These are phyloP conservation scores for Zosterops hypoxanthus DNA, from an alignment of 2,113 vertebrate species.

Conservation along the genomic window DNA sequence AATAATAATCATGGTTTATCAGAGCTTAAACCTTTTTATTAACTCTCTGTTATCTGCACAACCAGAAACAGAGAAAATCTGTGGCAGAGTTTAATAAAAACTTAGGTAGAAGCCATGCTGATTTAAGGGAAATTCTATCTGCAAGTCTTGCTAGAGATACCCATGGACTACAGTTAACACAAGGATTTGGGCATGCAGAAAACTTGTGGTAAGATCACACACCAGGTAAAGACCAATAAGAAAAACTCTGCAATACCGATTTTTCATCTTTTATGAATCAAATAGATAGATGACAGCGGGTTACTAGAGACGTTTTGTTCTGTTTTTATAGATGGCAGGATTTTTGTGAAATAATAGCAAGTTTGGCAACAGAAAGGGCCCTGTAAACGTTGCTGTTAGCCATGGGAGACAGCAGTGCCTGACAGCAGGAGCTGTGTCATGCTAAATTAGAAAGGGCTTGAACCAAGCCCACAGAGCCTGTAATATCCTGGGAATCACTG, in stretches of 20 bases:
- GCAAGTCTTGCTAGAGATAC: neutral
- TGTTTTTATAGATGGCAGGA: neutral
- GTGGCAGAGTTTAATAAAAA: neutral
- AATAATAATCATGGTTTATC: accelerated
- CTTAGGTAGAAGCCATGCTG: neutral
- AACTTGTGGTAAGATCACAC: neutral
- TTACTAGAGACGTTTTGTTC: neutral
- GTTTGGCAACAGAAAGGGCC: neutral
- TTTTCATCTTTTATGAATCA: neutral
- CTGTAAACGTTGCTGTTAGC: neutral
- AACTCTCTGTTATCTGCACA: neutral
- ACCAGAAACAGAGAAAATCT: neutral
- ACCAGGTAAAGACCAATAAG: neutral
- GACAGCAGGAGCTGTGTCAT: neutral
- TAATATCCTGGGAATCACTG: neutral
- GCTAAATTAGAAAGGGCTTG: neutral
- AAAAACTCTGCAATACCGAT: neutral
- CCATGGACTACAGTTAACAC: neutral
- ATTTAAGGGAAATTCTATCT: neutral
- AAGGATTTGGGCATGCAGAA: neutral
- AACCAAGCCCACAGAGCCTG: neutral
- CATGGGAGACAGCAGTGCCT: neutral
- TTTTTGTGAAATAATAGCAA: neutral
- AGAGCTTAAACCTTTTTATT: neutral
- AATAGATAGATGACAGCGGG: neutral